These are phyloP conservation scores for Alosa sapidissima DNA, from an alignment of 2,797 vertebrate genomes.

Conservation along the genomic window DNA sequence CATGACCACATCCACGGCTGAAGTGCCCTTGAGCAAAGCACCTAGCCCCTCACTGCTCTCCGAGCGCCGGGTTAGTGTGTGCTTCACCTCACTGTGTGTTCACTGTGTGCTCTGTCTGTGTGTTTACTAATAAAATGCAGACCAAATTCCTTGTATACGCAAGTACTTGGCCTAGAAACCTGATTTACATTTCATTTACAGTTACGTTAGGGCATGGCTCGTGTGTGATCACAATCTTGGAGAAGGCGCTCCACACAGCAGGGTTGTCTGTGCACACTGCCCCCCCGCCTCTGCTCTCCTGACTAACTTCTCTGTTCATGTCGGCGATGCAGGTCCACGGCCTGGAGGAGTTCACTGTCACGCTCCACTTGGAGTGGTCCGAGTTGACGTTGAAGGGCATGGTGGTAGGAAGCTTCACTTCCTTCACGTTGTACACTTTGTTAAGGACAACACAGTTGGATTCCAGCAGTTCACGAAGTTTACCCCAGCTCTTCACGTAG, in stretches of 20 bases:
- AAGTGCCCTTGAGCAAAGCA: too few species aligned
- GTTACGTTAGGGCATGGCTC: slow-evolving; percentile 40
- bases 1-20: too few species aligned
- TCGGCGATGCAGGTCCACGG: slow-evolving; percentile 58
- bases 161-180: too few species aligned
- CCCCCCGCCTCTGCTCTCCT: slow-evolving; percentile 60
- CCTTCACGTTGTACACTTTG: slow-evolving; percentile 52
- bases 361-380: slow-evolving; percentile 67
- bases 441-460: slow-evolving; percentile 53
- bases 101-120: too few species aligned
- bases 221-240: rapidly evolving
- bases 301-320: slow-evolving; percentile 60
- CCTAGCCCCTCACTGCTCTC: too few species aligned
- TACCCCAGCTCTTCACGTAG: slow-evolving; percentile 60
- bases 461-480: background rate
- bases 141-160: too few species aligned
- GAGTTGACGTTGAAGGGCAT: slow-evolving; percentile 3
- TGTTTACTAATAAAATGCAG: too few species aligned
- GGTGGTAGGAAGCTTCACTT: background rate
- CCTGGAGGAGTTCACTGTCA: slow-evolving; percentile 25
- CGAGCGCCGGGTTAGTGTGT: too few species aligned
- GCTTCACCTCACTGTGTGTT: too few species aligned
- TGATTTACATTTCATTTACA: too few species aligned
- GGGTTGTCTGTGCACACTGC: slow-evolving; percentile 51
- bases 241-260: slow-evolving; percentile 36